Base-by-base conservation (phyloP, 2,797 vertebrate genomes). In the Toxotes lorentzi region DNA sequence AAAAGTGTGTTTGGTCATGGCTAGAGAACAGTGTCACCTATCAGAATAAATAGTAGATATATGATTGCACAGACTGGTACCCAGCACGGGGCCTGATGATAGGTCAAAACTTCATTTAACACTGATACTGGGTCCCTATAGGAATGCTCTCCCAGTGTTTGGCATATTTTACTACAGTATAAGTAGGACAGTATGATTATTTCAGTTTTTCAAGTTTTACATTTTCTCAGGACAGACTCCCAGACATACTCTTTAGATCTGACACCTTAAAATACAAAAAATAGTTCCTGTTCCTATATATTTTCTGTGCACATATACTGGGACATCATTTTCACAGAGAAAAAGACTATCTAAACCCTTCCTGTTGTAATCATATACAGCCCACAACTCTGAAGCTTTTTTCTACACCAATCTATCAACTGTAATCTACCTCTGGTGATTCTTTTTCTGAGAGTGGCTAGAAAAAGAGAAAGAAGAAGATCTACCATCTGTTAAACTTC, bases 391-490 rank as follows among this genome's bases (percentile, higher is more conserved):
- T 59, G n/a, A 74, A 34, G 11, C 23, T 1, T 63, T 54, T 78
- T 74, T 82, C 74, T 71, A 16, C 68, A 34, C 73, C 43, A 34
- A 73, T 69, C 84, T 53, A 85, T 91, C 82, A 70, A 60, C 68
- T 73, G 59, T 70, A 86, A 91, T 92, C 83, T 87, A 69, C 68
- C 65, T 74, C 73, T 60, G 40, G 24, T 78, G 58, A 84, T 38
- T 83, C 56, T 68, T 81, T 88, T 73, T 77, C 73, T 70, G 60
- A 86, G 68, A 86, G 65, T 48, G 50, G 66, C 85, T 73, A 59
- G 69, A 82, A 50, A 64, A 40, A 4, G 47, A 8, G 27, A 78
- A 13, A 76, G 38, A 54, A 54, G 48, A 60, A 63, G 63, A 73
- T 45, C 47, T 70, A 59, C 76, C 56, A 48, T 73, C 77, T 75